phyloP scores from a whole-genome alignment of 23 tunicate species.

The Pegea sp. region DNA sequence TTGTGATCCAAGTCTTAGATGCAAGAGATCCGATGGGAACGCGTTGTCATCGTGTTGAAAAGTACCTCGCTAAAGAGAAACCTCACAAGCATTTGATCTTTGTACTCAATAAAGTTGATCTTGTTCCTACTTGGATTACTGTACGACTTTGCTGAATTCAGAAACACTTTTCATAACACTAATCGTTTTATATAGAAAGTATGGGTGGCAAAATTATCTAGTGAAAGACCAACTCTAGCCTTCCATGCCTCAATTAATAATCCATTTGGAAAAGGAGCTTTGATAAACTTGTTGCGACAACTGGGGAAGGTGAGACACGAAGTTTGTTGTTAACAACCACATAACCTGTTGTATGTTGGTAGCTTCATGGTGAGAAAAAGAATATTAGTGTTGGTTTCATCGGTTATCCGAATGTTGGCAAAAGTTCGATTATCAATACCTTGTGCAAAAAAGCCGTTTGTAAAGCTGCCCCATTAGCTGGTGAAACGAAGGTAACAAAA shows the following conservation, averaged over 20 bases:
- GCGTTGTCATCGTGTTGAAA: conserved; percentile 64
- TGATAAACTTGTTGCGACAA: conserved; percentile 66
- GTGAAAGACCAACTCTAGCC: conserved; percentile 85
- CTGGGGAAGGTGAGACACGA: conserved; percentile 46
- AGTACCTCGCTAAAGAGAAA: conserved; percentile 68
- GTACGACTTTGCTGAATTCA: conserved; percentile 4
- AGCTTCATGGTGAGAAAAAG: conserved; percentile 84
- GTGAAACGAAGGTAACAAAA: conserved; percentile 68
- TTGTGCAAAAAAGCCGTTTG: conserved; percentile 78
- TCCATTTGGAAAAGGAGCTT: conserved; percentile 95
- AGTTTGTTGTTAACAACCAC: neutral
- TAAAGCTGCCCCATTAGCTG: conserved; percentile 88
- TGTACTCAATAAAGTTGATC: conserved; percentile 81
- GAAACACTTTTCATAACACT: neutral
- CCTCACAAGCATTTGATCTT: conserved; percentile 94
- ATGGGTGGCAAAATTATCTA: conserved; percentile 84
- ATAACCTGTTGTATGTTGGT: conserved; percentile 1
- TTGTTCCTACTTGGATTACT: conserved; percentile 83
- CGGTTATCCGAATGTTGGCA: conserved; percentile 96
- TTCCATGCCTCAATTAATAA: conserved; percentile 84
- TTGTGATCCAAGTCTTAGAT: conserved; percentile 80
- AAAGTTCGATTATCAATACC: conserved; percentile 87
- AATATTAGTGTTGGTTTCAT: conserved; percentile 82
- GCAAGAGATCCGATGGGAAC: conserved; percentile 95
- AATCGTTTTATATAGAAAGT: conserved; percentile 28